Conservation (phyloP, 1,140 invertebrate genomes). For the Philopotamus ludificatus region DNA sequence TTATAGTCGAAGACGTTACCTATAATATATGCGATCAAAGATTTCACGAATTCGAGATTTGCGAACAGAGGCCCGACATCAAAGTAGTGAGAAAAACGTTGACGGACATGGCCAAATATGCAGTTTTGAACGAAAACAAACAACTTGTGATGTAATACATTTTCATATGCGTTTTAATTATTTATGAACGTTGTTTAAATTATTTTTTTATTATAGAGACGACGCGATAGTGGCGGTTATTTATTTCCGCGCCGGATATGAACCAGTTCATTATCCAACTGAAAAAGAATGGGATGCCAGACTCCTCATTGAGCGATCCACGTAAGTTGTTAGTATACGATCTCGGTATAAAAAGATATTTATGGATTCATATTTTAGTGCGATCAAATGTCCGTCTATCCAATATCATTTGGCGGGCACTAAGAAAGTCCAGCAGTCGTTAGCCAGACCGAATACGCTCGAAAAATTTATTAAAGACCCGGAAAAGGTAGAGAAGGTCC, state of each 20-base stretch:
- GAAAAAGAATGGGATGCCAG: slow-evolving; percentile 82
- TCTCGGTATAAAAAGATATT: neutral
- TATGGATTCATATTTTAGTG: slow-evolving; percentile 54
- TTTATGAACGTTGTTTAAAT: too few species aligned
- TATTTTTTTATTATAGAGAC: slow-evolving; percentile 62
- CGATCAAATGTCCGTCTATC: slow-evolving; percentile 95
- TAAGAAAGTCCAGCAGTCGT: slow-evolving; percentile 87
- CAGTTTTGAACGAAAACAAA: slow-evolving; percentile 59
- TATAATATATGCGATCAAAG: slow-evolving; percentile 88
- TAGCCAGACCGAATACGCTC: slow-evolving; percentile 70
- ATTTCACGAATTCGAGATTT: slow-evolving; percentile 84
- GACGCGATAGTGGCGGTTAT: slow-evolving; percentile 80
- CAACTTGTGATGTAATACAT: slow-evolving; percentile 68
- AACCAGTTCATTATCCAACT: slow-evolving; percentile 79
- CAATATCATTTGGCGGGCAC: slow-evolving; percentile 83
- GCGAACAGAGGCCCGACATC: slow-evolving; percentile 67
- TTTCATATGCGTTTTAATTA: too few species aligned
- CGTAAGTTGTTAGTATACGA: too few species aligned
- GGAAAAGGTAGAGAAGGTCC: slow-evolving; percentile 59
- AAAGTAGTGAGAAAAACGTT: slow-evolving; percentile 70
- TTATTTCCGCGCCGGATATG: slow-evolving; percentile 91
- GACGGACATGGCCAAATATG: slow-evolving; percentile 60
- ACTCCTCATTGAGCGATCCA: slow-evolving; percentile 80
- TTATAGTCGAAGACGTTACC: slow-evolving; percentile 85
- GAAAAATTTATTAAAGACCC: slow-evolving; percentile 71